Evolutionary conservation across 2,888 invertebrate species (phyloP).

Genomic region (Sarcophaga subvicina): DNA sequence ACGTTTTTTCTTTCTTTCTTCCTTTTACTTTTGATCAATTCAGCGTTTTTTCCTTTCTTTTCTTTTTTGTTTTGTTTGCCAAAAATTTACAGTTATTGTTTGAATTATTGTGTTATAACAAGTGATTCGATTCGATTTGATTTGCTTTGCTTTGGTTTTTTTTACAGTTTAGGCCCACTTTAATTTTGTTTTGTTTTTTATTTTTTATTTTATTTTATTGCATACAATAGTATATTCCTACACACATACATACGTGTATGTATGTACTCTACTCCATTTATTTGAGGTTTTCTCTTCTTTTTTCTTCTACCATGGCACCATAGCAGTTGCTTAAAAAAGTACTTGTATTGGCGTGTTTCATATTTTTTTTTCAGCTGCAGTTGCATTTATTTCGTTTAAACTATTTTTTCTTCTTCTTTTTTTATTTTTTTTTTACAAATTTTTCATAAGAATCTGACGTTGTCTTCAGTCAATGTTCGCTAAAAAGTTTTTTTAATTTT

Average conservation of each 20-base stretch:
- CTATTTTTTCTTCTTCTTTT: constrained; percentile 49
- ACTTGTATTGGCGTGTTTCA: constrained; percentile 42
- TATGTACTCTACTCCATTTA: too few relatives aligned
- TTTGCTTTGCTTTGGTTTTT: neutral
- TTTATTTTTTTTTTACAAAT: constrained; percentile 40
- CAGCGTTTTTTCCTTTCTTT: too few relatives aligned
- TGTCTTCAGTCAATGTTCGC: neutral
- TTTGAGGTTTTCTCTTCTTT: too few relatives aligned
- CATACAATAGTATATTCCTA: too few relatives aligned
- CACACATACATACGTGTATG: too few relatives aligned
- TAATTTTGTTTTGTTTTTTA: neutral
- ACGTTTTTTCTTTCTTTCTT: constrained; percentile 38
- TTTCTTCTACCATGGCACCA: too few relatives aligned
- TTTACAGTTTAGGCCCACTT: neutral
- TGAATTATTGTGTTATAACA: neutral
- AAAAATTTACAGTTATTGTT: neutral
- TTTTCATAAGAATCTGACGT: neutral
- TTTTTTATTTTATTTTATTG: neutral
- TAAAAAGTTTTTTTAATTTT: neutral
- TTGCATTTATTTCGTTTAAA: constrained; percentile 51
- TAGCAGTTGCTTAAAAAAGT: neutral
- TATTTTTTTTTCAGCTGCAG: constrained; percentile 53
- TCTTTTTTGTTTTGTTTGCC: neutral
- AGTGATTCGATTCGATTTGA: neutral
- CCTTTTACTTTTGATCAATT: neutral